A percentile compares a stretch with the other conserved stretches of the same genome.
These are phyloP conservation scores for Aix galericulata DNA, from an alignment of 2,113 vertebrate genomes.

Conservation along the genomic window DNA sequence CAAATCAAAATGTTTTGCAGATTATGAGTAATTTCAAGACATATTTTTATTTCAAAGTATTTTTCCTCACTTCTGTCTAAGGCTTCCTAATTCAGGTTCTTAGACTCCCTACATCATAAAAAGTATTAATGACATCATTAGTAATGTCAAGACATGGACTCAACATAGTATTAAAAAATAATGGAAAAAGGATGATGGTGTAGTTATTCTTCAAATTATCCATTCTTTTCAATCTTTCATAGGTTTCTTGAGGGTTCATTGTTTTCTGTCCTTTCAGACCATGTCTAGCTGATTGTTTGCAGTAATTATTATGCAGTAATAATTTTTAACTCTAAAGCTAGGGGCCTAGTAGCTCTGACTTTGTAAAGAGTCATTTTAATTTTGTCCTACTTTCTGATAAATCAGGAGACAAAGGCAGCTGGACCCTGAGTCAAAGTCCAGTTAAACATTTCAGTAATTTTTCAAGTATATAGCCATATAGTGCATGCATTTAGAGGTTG, in stretches of 20 bases:
- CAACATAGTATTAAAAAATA: neutral
- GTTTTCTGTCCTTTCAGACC: conserved; percentile 23
- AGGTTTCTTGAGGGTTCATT: neutral
- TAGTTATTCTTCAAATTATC: neutral
- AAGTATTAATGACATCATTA: neutral
- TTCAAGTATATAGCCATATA: conserved; percentile 3
- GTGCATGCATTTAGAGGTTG: neutral
- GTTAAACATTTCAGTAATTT: conserved; percentile 64
- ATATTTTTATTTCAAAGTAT: neutral
- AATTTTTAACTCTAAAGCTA: neutral
- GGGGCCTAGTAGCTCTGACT: neutral
- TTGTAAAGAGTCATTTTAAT: conserved; percentile 23
- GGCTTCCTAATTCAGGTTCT: neutral
- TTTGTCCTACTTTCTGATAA: conserved; percentile 7
- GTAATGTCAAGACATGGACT: neutral
- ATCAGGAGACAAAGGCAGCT: neutral
- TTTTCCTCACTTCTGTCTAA: neutral
- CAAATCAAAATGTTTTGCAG: neutral
- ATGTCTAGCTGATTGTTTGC: neutral
- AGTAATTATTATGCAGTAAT: conserved; percentile 3
- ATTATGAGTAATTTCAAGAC: neutral
- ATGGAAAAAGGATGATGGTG: neutral
- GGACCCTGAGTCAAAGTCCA: conserved; percentile 51
- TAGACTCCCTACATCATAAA: neutral
- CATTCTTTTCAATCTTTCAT: neutral